Evolutionary conservation across 2,797 vertebrate genomes (phyloP), one percentile per base, ranked within the genome.

Genomic region (Champsocephalus gunnari): DNA sequence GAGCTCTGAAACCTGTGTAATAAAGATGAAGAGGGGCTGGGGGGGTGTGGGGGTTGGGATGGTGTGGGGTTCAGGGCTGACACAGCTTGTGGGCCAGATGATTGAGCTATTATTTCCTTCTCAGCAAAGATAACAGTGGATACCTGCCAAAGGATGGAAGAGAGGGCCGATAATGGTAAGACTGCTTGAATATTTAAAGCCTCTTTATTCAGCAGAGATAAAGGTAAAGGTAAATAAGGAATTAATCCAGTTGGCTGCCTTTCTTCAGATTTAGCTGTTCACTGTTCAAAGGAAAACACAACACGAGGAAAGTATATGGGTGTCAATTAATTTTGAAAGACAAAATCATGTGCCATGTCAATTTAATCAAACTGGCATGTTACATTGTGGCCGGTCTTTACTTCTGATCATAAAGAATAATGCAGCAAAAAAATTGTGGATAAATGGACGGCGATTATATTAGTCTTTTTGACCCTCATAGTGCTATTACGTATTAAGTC

Each of bases 61-160:
- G 71, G 63, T 45, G 63, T 45, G 57, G 76, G 57, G 71, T 53
- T 68, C 61, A 19, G 73, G 62, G 66, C 65, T 47, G 73, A 93
- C 90, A 91, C 81, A 76, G 79, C 85, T 79, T 83, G 84, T 81
- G 83, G 80, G 87, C 68, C 74, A 77, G 12, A 90, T 91, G 88
- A 93, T 92, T 90, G 84, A 88, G 86, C 82, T 85, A 87, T 93
- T 89, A 92, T 93, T 93, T 93, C 85, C 87, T 83, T 76, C 57
- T 58, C 41, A 81, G 76, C 77, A 79, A 82, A 70, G 91, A 93
- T 94, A 93, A 93, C 86, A 71, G 79, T 69, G 66, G 84, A 80
- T 80, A 81, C 79, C 89, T 93, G 86, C 84, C 90, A 91, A 79
- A 77, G 79, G 66, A 84, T 53, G 44, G 76, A 17, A 57, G 60